Base-by-base conservation (phyloP, 30 jellyfish, hydroid and myxozoan species). In the Aurelia aurita region DNA sequence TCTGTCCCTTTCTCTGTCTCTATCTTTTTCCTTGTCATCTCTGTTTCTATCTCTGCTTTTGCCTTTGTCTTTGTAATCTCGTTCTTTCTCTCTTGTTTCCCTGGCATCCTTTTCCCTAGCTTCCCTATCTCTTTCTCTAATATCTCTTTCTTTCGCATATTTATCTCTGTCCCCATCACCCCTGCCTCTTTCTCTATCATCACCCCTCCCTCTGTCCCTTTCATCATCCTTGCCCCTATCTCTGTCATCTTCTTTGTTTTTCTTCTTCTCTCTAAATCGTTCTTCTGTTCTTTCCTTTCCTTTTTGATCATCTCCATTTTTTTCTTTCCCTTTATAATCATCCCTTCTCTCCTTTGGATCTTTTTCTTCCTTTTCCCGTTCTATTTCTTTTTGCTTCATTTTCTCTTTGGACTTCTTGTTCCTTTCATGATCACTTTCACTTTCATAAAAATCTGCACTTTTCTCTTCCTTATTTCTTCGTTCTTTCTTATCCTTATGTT, bases 101-200 rank as follows among this genome's bases (percentile, higher is more conserved):
- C 60, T 77, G 44, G 47, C 72, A 8, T 67, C 84, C 67, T 77
- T 44, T 20, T 73, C 90, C 29, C 84, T 67, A 22, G 72, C 80
- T 62, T 55, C 84, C 65, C 91, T 76, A 22, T 74, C 87, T 27
- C 54, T 54, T 1, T 77, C 91, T 80, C 81, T 74, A 28, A 64
- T 76, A 18, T 63, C 54, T 54, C 71, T 86, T 39, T 39, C 51
- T 8, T 39, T 39, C 0, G 51, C 16, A 39, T 39, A 39, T 39
- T 9, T 39, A 39, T 39, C 51, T 47, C 51, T 55, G 31, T 87
- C 90, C 69, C 64, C 28, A 25, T 70, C 69, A 12, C 28, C 76
- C 28, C 90, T 45, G 21, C 74, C 53, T 75, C 32, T 69, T 53
- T 58, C 49, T 66, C 35, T 60, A 90, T 59, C 65, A 68, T 35